These are phyloP conservation scores for Camarhynchus parvulus DNA, from an alignment of 2,113 vertebrate genomes.

Conservation along the genomic window DNA sequence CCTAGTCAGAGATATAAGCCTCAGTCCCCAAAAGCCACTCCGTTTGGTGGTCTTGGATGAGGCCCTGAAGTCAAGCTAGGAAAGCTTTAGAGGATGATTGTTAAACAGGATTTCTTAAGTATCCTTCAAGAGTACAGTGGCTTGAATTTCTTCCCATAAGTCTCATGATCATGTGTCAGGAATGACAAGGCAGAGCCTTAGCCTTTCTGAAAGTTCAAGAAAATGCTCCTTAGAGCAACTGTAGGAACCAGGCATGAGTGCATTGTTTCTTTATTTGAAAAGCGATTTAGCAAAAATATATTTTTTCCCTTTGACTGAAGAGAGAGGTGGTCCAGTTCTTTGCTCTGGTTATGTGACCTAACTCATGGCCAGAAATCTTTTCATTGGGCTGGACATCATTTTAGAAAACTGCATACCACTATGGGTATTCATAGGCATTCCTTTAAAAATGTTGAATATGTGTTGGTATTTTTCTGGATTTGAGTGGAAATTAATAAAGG, in stretches of 20 bases:
- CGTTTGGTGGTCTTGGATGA: accelerated
- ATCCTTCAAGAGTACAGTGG: not conserved
- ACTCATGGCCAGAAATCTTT: not conserved
- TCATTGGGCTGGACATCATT: not conserved
- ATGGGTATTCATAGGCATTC: not conserved
- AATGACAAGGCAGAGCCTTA: not conserved
- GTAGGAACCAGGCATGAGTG: not conserved
- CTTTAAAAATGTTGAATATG: not conserved
- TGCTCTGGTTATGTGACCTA: not conserved
- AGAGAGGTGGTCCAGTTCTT: not conserved
- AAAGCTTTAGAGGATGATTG: not conserved
- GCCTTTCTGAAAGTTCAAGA: not conserved
- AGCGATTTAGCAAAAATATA: not conserved
- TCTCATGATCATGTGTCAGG: not conserved
- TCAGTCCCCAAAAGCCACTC: not conserved
- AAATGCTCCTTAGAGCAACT: not conserved
- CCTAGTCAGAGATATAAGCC: not conserved
- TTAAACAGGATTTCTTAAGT: not conserved
- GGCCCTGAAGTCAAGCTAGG: not conserved
- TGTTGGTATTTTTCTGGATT: not conserved
- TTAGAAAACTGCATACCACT: not conserved
- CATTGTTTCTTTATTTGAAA: not conserved
- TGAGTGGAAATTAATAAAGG: not conserved
- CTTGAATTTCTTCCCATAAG: not conserved
- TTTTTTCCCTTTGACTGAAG: not conserved